These are phyloP conservation scores for Lycodopsis pacificus DNA, from an alignment of 2,797 vertebrate genomes.

Conservation along the genomic window DNA sequence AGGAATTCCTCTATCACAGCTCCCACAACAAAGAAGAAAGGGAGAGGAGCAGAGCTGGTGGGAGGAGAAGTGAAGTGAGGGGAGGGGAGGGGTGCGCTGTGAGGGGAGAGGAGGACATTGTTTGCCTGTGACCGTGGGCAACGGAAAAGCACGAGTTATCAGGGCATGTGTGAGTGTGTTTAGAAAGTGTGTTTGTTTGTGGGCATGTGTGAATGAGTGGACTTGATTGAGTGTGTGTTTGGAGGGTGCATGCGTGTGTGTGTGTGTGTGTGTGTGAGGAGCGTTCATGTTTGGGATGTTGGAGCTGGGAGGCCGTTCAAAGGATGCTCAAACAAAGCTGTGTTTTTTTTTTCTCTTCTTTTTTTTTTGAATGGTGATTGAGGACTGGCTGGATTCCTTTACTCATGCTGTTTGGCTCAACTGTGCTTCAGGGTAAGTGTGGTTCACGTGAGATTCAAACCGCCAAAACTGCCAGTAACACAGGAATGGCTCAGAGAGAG, in stretches of 20 bases:
- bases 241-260: slow-evolving; percentile 40
- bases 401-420: slow-evolving; percentile 73
- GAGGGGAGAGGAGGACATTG: slow-evolving; percentile 86
- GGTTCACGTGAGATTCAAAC: slow-evolving; percentile 73
- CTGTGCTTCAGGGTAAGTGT: slow-evolving; percentile 82
- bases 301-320: slow-evolving; percentile 76
- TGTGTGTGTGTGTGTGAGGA: slow-evolving; percentile 59
- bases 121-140: slow-evolving; percentile 87
- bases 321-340: slow-evolving; percentile 86
- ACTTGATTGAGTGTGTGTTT: slow-evolving; percentile 61
- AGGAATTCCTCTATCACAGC: slow-evolving; percentile 85
- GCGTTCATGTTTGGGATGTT: slow-evolving; percentile 71
- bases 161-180: slow-evolving; percentile 80
- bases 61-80: slow-evolving; percentile 83
- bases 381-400: slow-evolving; percentile 82
- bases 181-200: slow-evolving; percentile 80
- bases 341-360: slow-evolving; percentile 67
- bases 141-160: slow-evolving; percentile 87
- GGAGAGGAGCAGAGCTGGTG: slow-evolving; percentile 82
- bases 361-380: slow-evolving; percentile 80
- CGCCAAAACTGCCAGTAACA: slow-evolving; percentile 77
- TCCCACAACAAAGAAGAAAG: slow-evolving; percentile 84
- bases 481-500: slow-evolving; percentile 58
- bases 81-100: slow-evolving; percentile 73
- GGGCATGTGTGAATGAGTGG: slow-evolving; percentile 75